Base-by-base conservation (phyloP, 1,140 invertebrate genomes). In the Eumaeus atala region DNA sequence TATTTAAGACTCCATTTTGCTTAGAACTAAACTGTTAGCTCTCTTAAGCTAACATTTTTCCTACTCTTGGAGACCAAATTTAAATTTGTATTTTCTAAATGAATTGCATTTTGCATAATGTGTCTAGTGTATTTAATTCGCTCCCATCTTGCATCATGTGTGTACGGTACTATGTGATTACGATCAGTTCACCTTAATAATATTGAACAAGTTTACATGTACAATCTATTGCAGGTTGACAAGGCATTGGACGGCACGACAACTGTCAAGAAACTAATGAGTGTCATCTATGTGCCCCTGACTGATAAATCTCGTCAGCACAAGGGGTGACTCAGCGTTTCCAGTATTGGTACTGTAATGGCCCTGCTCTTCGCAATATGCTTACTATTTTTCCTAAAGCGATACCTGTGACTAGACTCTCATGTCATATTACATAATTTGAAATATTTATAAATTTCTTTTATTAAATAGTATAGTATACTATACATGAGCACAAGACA, bases 281-380 rank as follows among this genome's bases (percentile, higher is more conserved):
- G 96, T 34, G 98, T 99, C 0, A 94, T 98, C 50, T 99, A 98
- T 88, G 98, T 99, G 18, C 98, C 98, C 1, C 89, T 99, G 11
- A 99, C 98, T 4, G 97, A 98, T 59, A 88, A 87, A 59, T 74
- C 77, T 54, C 78, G 77, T 40, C 87, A 88, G 67, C 80, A 77
- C 56, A 80, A 76, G 78, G 72, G 87, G 77, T 87, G 77, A 83
- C 65, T 28, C 21, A 6, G 51, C 37, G 42, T 16, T 58, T 40
- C 51, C 42, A 48, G 48, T 14, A 50, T 53, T 56, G 55, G 49
- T 48, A 18, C 52, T 1, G 34, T 55, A 49, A 37, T 53, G n/a
- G 21, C 42, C 14, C 44, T 53, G 38, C n/a, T 53, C 40, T 28
- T 53, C 42, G 38, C 21, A 12, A 44, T 40, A 16, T 44, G 51